Percentiles rank a stretch among this genome's conserved stretches.
phyloP scores from a whole-genome alignment of 2,888 invertebrate genomes.

The Caradrina kadenii region DNA sequence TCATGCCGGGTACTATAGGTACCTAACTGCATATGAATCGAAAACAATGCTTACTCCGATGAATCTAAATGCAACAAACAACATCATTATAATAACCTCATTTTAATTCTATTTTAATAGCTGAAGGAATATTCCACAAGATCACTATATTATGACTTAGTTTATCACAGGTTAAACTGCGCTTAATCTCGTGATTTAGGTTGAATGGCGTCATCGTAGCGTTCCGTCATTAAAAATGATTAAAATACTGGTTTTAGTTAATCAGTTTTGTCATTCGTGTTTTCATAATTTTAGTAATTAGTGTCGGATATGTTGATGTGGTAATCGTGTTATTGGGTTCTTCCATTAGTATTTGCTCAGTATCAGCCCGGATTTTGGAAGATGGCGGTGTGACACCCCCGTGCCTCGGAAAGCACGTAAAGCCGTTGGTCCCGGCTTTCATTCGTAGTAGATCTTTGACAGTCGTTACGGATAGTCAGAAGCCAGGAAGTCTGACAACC shows the following conservation, averaged over 20 bases:
- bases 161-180: constrained; percentile 45
- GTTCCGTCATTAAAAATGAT: constrained; percentile 36
- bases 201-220: constrained; percentile 41
- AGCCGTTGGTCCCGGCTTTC: too few relatives aligned
- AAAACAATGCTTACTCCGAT: constrained; percentile 17
- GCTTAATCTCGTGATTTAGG: constrained; percentile 52
- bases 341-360: too few relatives aligned
- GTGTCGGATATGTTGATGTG: constrained; percentile 4
- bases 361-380: too few relatives aligned
- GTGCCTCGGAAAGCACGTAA: too few relatives aligned
- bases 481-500: too few relatives aligned
- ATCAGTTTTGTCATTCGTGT: constrained; percentile 15
- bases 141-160: constrained; percentile 29
- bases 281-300: constrained; percentile 30
- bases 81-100: constrained; percentile 6
- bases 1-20: too few relatives aligned
- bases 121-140: constrained; percentile 52
- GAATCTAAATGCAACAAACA: constrained; percentile 6
- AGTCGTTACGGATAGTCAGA: too few relatives aligned
- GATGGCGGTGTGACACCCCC: too few relatives aligned
- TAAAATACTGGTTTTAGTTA: constrained; percentile 16
- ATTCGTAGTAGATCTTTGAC: too few relatives aligned
- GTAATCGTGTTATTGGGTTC: too few relatives aligned
- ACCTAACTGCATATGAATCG: constrained; percentile 3
- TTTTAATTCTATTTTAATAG: constrained; percentile 48